A percentile compares a stretch with the other conserved stretches of the same genome.
phyloP scores from a whole-genome alignment of 2,888 invertebrate species.

The Anodontia alba region DNA sequence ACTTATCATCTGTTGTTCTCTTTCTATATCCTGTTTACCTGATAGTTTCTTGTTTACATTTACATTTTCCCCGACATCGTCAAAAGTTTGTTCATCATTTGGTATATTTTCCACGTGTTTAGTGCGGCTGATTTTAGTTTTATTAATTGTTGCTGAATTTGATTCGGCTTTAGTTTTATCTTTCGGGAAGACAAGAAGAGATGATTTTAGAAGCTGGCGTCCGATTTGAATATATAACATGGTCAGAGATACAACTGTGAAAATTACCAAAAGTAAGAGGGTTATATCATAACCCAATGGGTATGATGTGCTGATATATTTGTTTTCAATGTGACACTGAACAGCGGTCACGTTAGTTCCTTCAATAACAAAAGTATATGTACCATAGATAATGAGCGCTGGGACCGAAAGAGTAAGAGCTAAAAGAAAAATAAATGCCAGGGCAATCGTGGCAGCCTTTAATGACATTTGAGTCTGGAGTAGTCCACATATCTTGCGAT shows the following conservation, averaged over 20 bases:
- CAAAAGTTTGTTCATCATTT: no score
- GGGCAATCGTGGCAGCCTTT: not conserved
- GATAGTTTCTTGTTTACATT: not conserved
- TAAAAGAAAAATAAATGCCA: not conserved
- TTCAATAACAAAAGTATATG: not conserved
- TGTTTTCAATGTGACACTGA: conserved; percentile 1
- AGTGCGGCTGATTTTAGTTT: no score
- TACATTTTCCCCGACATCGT: not conserved
- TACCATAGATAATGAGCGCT: not conserved
- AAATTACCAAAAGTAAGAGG: not conserved
- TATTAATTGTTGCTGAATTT: not conserved
- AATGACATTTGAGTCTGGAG: not conserved
- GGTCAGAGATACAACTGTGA: not conserved
- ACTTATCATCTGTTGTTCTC: not conserved
- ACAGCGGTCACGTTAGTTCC: not conserved
- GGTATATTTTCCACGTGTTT: no score
- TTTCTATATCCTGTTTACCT: not conserved
- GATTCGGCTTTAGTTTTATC: no score
- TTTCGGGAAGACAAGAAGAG: not conserved
- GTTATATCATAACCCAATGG: not conserved
- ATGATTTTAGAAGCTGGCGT: not conserved
- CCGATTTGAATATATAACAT: not conserved
- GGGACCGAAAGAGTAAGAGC: not conserved
- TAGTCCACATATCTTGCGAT: conserved; percentile 5
- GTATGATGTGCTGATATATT: not conserved